A percentile compares a stretch with the other conserved stretches of the same genome.
Evolutionary conservation across 2,797 vertebrate genomes (phyloP).

Genomic region (Adelosebastes latens): DNA sequence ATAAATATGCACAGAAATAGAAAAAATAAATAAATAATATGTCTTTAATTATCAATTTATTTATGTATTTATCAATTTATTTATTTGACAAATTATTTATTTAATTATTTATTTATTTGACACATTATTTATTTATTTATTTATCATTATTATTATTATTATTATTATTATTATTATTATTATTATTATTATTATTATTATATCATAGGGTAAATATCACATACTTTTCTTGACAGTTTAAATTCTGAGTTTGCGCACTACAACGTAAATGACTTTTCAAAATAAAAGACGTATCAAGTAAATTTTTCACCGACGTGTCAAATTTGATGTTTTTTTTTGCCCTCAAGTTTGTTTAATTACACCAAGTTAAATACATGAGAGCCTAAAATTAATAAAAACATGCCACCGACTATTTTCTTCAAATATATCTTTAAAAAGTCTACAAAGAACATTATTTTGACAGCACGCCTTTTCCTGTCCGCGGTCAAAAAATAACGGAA

Average conservation of each 20-base stretch:
- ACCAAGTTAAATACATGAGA: fast-evolving
- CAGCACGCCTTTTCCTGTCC: conserved; percentile 32
- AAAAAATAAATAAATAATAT: too few species aligned
- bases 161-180: too few species aligned
- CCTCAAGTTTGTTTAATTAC: too few species aligned
- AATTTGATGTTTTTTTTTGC: fast-evolving
- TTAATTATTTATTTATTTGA: not conserved
- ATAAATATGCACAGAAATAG: not conserved
- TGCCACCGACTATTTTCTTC: fast-evolving
- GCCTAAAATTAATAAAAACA: fast-evolving
- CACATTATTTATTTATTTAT: not conserved
- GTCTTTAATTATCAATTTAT: not conserved
- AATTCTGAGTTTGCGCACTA: conserved; percentile 34
- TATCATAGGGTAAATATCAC: too few species aligned
- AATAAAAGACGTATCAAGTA: conserved; percentile 25
- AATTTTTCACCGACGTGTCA: fast-evolving
- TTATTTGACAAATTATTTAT: not conserved
- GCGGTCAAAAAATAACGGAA: not conserved
- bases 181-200: too few species aligned
- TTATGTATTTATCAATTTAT: not conserved
- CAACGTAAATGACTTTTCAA: conserved; percentile 16
- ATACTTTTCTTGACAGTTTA: not conserved
- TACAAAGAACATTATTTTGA: conserved; percentile 19
- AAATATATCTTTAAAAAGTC: not conserved
- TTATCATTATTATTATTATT: not conserved